Evolutionary conservation across 1,140 invertebrate species (phyloP), one percentile per base, ranked within the genome.

Genomic region (Cheumatopsyche charites): DNA sequence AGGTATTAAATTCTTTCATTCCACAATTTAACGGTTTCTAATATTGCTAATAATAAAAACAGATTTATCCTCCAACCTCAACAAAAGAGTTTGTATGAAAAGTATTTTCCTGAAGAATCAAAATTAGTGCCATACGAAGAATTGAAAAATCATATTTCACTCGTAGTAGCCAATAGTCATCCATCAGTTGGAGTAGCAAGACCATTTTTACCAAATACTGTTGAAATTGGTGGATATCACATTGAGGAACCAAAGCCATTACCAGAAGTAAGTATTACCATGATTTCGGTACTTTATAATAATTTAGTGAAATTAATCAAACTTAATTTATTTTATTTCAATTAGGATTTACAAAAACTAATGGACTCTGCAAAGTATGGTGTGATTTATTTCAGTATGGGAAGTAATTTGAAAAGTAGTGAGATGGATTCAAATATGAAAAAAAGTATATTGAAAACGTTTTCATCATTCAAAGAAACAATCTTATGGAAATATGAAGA

Each of bases 401-500:
- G 89, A 0, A 89, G 88, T 0, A 87, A 87, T 79, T 74, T 88
- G 0, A 84, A 85, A 43, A 84, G 83, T 63, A 77, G 79, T 1
- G 82, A 81, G 1, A 82, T 90, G 77, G 80, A 85, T 0, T 36
- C 78, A 4, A 73, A 82, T 0, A 86, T 85, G 68, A 80, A 81
- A 29, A 71, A 80, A 0, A 79, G 72, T 11, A 75, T 91, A 7
- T 17, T 90, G 0, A 80, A 84, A 0, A 81, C 87, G 0, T 84
- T 91, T 41, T 77, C 74, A 0, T 78, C 80, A 9, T 75, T 91
- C 0, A 86, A 88, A 36, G 85, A 89, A 62, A 87, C 84, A 11
- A 82, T 91, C 0, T 78, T 91, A 0, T 91, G 89, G 90, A 91
- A 92, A 76, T 91, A 86, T 77, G 89, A 91, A 76, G 81, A 78